These are phyloP conservation scores for Dicaeum eximium DNA, from an alignment of 2,113 vertebrate species.

Conservation along the genomic window DNA sequence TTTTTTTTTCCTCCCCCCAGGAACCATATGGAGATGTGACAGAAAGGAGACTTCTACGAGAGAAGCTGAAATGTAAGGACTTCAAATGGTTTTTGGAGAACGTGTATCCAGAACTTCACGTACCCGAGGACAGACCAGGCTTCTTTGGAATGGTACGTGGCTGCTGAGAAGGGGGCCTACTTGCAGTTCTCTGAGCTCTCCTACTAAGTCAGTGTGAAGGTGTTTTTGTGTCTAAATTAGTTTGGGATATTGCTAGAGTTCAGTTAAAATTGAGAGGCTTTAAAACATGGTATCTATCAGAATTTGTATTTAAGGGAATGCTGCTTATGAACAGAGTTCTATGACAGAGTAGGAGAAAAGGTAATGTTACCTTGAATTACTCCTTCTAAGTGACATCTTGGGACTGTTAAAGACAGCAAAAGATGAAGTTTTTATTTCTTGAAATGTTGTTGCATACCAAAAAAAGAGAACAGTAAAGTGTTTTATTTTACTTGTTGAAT, in stretches of 20 bases:
- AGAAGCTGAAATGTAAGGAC: constrained; percentile 85
- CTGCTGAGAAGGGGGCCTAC: neutral
- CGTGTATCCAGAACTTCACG: constrained; percentile 86
- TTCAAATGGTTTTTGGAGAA: constrained; percentile 95
- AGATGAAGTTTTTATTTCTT: neutral
- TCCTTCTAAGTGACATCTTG: neutral
- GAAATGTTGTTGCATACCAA: rapidly evolving
- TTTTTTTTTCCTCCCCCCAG: constrained; percentile 47
- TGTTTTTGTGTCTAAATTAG: neutral
- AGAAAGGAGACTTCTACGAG: constrained; percentile 79
- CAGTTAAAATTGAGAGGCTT: neutral
- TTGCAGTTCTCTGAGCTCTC: neutral
- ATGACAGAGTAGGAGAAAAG: neutral
- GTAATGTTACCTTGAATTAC: neutral
- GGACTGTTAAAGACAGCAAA: neutral
- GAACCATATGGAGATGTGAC: constrained; percentile 93
- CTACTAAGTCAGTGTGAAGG: neutral
- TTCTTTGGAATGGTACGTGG: constrained; percentile 93
- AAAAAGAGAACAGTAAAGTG: neutral
- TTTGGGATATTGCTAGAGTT: neutral
- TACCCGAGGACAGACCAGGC: constrained; percentile 87
- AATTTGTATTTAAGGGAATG: neutral
- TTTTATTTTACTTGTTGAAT: neutral
- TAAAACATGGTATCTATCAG: neutral
- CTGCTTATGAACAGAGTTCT: neutral